phyloP scores from a whole-genome alignment of 2,888 invertebrate genomes.

The Lucinisca nassula region DNA sequence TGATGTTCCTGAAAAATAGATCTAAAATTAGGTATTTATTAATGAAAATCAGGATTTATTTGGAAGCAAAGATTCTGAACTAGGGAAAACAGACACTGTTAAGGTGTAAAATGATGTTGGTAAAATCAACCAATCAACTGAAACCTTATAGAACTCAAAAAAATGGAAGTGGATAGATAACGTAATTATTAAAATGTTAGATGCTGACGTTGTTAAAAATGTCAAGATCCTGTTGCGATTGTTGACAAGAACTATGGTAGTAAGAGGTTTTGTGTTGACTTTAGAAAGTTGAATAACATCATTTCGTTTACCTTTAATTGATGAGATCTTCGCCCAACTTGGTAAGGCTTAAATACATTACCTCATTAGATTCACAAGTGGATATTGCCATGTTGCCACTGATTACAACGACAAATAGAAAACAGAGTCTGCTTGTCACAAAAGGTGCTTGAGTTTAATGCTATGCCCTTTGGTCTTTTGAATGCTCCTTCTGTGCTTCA shows the following conservation, averaged over 20 bases:
- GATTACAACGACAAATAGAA: background rate
- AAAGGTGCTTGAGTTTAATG: conserved; percentile 3
- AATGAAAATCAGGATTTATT: conserved; percentile 28
- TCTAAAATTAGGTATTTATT: background rate
- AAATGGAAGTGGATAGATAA: conserved; percentile 29
- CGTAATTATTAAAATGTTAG: conserved; percentile 34
- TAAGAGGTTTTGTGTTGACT: background rate
- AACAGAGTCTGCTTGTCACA: background rate
- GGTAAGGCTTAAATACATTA: conserved; percentile 13
- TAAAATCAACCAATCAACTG: background rate
- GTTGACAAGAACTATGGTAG: background rate
- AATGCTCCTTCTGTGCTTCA: no score
- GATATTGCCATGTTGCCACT: conserved; percentile 22
- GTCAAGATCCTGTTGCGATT: background rate
- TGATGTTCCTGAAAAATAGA: background rate
- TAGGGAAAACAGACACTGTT: no score
- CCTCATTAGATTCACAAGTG: background rate
- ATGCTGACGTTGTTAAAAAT: conserved; percentile 7
- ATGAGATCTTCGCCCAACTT: conserved; percentile 22
- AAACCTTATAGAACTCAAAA: conserved; percentile 17
- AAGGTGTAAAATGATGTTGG: conserved; percentile 20
- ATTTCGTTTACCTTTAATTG: conserved; percentile 24
- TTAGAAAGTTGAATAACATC: background rate
- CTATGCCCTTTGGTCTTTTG: no score
- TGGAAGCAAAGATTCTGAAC: no score